Percentiles rank a stretch among this genome's conserved stretches.
These are phyloP conservation scores for Otus sunia DNA, from an alignment of 2,113 vertebrate genomes.

Conservation along the genomic window DNA sequence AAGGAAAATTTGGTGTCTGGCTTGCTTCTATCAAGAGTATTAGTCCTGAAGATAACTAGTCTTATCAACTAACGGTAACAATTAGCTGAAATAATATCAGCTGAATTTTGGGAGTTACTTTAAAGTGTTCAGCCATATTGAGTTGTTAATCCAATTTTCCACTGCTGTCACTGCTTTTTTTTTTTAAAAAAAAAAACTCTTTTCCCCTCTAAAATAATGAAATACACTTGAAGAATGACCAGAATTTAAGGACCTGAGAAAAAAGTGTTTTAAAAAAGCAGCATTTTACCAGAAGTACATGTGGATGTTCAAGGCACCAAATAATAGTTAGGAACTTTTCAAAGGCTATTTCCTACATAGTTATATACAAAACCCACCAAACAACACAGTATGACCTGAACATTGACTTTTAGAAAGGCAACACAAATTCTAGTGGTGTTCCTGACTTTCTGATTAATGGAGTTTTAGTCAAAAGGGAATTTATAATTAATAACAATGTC, in stretches of 20 bases:
- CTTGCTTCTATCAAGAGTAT: not conserved
- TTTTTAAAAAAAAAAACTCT: no score
- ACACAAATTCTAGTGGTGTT: not conserved
- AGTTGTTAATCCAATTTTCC: not conserved
- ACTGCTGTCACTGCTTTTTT: not conserved
- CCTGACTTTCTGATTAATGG: not conserved
- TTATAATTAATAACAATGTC: not conserved
- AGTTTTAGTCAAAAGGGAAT: not conserved
- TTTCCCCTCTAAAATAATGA: not conserved
- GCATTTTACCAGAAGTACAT: not conserved
- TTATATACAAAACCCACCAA: not conserved
- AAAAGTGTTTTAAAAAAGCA: not conserved
- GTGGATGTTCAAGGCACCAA: not conserved
- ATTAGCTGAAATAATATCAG: not conserved
- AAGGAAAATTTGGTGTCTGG: fast-evolving
- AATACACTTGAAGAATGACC: not conserved
- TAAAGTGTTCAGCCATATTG: not conserved
- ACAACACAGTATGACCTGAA: not conserved
- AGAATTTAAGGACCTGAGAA: not conserved
- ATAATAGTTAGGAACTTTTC: not conserved
- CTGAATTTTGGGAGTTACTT: not conserved
- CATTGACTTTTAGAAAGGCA: not conserved
- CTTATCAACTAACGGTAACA: not conserved
- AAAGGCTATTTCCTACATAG: not conserved
- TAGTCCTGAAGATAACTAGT: not conserved